Evolutionary conservation across 2,797 vertebrate species (phyloP).

Genomic region (Enteromius treurensis): DNA sequence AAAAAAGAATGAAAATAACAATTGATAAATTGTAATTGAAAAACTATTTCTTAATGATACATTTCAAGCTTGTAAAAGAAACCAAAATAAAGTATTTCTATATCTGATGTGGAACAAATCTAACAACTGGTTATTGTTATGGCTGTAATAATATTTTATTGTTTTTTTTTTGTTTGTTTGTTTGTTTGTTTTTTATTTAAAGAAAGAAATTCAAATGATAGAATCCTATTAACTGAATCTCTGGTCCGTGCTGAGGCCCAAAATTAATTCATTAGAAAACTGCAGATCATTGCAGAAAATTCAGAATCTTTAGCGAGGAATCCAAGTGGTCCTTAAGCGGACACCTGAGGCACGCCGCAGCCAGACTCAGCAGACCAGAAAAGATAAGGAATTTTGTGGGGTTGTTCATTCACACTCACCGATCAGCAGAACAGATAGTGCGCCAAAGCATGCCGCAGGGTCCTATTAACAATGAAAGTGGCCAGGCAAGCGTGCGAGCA

Average conservation of each 20-base stretch:
- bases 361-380: slow-evolving; percentile 31
- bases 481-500: slow-evolving; percentile 17
- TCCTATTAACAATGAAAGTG: slow-evolving; percentile 51
- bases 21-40: background rate
- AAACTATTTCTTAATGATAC: background rate
- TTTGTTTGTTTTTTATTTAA: background rate
- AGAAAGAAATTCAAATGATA: slow-evolving; percentile 9
- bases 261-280: slow-evolving; percentile 23
- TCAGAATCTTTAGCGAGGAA: background rate
- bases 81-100: slow-evolving; percentile 8
- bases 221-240: slow-evolving; percentile 16
- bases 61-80: background rate
- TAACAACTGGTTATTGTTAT: slow-evolving; percentile 21
- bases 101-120: background rate
- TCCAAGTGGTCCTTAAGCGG: background rate
- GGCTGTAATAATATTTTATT: slow-evolving; percentile 8
- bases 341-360: slow-evolving; percentile 23
- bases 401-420: slow-evolving; percentile 24
- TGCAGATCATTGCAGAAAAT: slow-evolving; percentile 20
- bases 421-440: slow-evolving; percentile 16
- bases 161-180: background rate
- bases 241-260: background rate
- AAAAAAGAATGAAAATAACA: background rate
- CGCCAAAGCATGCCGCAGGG: slow-evolving; percentile 35
- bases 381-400: slow-evolving; percentile 16